Evolutionary conservation across 2,797 vertebrate genomes (phyloP).

Genomic region (Ptychadena robeensis): DNA sequence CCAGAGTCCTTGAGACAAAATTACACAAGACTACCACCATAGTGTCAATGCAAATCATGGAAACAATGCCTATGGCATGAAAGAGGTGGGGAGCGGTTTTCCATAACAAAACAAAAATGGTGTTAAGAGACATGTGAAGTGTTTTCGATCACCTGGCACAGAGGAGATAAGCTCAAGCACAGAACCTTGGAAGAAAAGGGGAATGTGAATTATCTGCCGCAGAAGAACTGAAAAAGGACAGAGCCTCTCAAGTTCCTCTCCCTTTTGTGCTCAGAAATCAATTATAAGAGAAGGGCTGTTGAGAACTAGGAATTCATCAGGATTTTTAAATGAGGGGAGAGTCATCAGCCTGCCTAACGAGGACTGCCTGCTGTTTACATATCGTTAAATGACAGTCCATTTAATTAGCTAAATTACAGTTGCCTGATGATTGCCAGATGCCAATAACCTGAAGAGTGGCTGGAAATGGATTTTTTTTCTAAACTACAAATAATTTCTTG

Average conservation of each 20-base stretch:
- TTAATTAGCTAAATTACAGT: conserved; percentile 61
- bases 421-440: conserved; percentile 61
- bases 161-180: conserved; percentile 35
- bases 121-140: not conserved
- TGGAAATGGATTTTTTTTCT: conserved; percentile 55
- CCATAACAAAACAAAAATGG: not conserved
- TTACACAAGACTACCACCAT: not conserved
- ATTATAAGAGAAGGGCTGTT: conserved; percentile 59
- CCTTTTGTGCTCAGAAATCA: conserved; percentile 53
- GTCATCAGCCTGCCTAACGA: conserved; percentile 56
- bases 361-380: conserved; percentile 61
- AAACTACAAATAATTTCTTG: conserved; percentile 56
- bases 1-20: not conserved
- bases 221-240: conserved; percentile 16
- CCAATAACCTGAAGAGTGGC: conserved; percentile 55
- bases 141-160: not conserved
- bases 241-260: conserved; percentile 14
- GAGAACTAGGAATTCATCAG: conserved; percentile 57
- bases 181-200: conserved; percentile 4
- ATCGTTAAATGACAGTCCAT: conserved; percentile 61
- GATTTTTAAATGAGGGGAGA: conserved; percentile 60
- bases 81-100: not conserved
- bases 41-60: not conserved
- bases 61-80: not conserved
- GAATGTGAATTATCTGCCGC: conserved; percentile 41